Evolutionary conservation across 2,888 invertebrate genomes (phyloP).

Genomic region (Nycteola revayana): DNA sequence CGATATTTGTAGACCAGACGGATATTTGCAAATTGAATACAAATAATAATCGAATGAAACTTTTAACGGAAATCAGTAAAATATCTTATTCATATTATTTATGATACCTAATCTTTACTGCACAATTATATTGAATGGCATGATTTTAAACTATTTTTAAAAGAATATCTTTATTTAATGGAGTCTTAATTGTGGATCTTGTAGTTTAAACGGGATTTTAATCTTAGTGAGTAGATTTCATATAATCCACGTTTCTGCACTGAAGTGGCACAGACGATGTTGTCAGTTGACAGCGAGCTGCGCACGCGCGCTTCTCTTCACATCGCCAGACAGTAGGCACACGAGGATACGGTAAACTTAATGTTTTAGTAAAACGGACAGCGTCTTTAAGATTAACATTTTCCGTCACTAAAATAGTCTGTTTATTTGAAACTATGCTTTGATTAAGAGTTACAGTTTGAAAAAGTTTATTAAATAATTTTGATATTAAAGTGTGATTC

Average conservation of each 20-base stretch:
- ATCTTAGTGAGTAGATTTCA: constrained; percentile 64
- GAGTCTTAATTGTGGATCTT: constrained; percentile 38
- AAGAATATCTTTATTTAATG: constrained; percentile 30
- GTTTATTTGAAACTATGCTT: too few species aligned
- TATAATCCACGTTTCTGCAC: constrained; percentile 55
- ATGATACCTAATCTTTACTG: too few species aligned
- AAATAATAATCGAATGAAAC: too few species aligned
- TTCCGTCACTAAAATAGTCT: constrained; percentile 1
- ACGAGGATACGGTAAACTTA: constrained; percentile 38
- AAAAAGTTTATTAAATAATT: too few species aligned
- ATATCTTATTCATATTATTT: too few species aligned
- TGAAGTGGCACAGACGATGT: constrained; percentile 43
- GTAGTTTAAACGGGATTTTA: constrained; percentile 58
- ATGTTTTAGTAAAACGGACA: constrained; percentile 34
- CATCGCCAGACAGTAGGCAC: constrained; percentile 41
- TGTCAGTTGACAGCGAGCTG: constrained; percentile 44
- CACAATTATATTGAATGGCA: too few species aligned
- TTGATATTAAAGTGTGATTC: too few species aligned
- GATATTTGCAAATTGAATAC: too few species aligned
- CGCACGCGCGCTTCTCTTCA: constrained; percentile 60
- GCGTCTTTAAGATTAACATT: constrained; percentile 26
- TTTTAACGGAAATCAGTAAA: too few species aligned
- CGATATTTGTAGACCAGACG: constrained; percentile 8
- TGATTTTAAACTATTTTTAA: constrained; percentile 4
- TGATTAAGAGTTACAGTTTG: too few species aligned